These are phyloP conservation scores for Halocynthia aurantium DNA, from an alignment of 23 tunicate genomes.

Conservation along the genomic window DNA sequence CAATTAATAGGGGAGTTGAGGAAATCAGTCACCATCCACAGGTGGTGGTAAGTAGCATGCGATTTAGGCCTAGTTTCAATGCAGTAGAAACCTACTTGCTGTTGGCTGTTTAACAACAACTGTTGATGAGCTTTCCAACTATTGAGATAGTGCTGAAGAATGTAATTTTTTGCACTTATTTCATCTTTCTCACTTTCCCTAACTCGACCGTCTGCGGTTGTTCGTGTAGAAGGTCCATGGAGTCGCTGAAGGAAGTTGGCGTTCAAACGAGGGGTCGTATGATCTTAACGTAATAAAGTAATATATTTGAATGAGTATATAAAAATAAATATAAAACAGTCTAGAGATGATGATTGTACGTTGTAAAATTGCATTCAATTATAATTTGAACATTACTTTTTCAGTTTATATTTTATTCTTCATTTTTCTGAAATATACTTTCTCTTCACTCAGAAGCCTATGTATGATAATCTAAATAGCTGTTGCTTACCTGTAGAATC, in stretches of 20 bases:
- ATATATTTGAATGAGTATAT: neutral
- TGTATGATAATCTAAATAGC: too few species aligned
- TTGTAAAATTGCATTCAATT: too few species aligned
- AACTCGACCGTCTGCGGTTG: too few species aligned
- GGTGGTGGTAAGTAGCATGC: neutral
- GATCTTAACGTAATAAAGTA: neutral
- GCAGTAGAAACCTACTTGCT: neutral
- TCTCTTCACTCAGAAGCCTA: neutral
- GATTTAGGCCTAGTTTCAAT: too few species aligned
- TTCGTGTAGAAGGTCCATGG: too few species aligned
- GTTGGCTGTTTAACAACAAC: neutral
- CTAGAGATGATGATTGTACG: neutral
- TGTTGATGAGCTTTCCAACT: conserved; percentile 27
- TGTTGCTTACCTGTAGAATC: conserved; percentile 1
- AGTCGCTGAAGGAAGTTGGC: too few species aligned
- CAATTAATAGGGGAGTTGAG: neutral
- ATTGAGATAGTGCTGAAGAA: conserved; percentile 60
- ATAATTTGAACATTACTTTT: too few species aligned
- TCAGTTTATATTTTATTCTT: too few species aligned
- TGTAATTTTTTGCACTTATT: conserved; percentile 30
- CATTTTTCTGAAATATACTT: too few species aligned
- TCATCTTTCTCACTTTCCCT: neutral
- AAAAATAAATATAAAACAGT: neutral
- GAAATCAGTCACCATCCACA: neutral
- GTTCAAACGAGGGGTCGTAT: too few species aligned